Evolutionary conservation across 2,797 vertebrate species (phyloP), one percentile per base, ranked within the genome.

Genomic region (Dipus sagitta): DNA sequence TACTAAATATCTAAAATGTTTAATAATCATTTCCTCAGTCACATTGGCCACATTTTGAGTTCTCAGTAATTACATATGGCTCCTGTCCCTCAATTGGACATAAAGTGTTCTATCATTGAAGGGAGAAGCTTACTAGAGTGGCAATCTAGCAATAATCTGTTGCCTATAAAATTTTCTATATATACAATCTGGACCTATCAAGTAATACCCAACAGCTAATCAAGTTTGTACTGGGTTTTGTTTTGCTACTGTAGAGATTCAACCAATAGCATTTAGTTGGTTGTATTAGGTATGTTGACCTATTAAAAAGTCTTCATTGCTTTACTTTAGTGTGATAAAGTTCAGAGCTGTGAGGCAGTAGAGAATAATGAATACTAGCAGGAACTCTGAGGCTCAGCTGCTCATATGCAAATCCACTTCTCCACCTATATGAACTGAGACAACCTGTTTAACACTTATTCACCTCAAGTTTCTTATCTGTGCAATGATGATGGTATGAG

Each of bases 381-480:
- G 38, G 38, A 24, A 34, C 58, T 81, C 68, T 18, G 28, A 76
- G 30, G 3, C 14, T 54, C 6, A 34, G 17, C 10, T 87, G 23
- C 76, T 94, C 42, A 54, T 6, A 74, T 89, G 86, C 54, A 83
- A 83, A 86, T 65, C 30, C 10, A 88, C 67, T 94, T 79, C 60
- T 65, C n/a, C 67, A n/a, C 21, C 3, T 52, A 9, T 54, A 70
- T 76, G 76, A 90, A 71, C 42, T 60, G 79, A 32, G 74, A 95
- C 14, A 81, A 87, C 30, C 74, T 72, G 62, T 26, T 83, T 60
- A 70, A 80, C 24, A 86, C 82, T 88, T 77, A 79, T 28, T 72
- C 74, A 38, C 52, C 15, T 86, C 21, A 64, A 75, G 60, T 79
- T 90, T 64, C 64, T 82, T 47, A 65, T 42, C 28, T 65, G 14